Conservation (phyloP, 2,113 vertebrate genomes). For the Andinoacara biseriatus region DNA sequence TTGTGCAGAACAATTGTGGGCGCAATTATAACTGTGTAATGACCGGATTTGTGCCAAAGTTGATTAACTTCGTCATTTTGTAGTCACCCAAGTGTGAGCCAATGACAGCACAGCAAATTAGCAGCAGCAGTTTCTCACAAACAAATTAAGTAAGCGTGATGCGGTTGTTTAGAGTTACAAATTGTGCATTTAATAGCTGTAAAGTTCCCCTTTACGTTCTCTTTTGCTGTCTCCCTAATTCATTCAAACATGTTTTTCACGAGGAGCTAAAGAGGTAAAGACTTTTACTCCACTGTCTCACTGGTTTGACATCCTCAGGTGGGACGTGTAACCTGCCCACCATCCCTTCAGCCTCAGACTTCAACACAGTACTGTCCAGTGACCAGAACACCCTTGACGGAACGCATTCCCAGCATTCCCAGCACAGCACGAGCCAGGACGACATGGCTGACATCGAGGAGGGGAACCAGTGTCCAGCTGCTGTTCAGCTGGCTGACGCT, state of each 20-base stretch:
- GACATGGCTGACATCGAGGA: slow-evolving; percentile 92
- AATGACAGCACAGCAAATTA: background rate
- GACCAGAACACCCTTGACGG: slow-evolving; percentile 98
- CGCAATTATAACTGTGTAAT: background rate
- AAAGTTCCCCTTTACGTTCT: background rate
- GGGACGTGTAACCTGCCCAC: slow-evolving; percentile 91
- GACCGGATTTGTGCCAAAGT: background rate
- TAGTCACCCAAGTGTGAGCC: slow-evolving; percentile 7
- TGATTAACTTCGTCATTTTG: slow-evolving; percentile 12
- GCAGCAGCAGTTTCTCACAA: background rate
- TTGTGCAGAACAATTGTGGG: background rate
- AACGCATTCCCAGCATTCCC: slow-evolving; percentile 94
- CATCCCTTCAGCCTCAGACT: slow-evolving; percentile 96
- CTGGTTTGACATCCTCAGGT: slow-evolving; percentile 72
- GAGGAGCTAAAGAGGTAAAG: background rate
- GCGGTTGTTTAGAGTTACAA: background rate
- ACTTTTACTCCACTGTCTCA: background rate
- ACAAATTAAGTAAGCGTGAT: slow-evolving; percentile 19
- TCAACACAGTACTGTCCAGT: slow-evolving; percentile 94
- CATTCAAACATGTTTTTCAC: background rate
- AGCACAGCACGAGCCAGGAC: slow-evolving; percentile 96
- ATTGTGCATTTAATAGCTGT: background rate
- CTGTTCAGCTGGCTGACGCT: slow-evolving; percentile 97
- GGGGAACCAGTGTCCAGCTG: slow-evolving; percentile 91
- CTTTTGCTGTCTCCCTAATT: background rate